Percentiles rank a stretch among this genome's conserved stretches.
Conservation (phyloP, 2,888 invertebrate genomes). For the Lypha dubia region DNA sequence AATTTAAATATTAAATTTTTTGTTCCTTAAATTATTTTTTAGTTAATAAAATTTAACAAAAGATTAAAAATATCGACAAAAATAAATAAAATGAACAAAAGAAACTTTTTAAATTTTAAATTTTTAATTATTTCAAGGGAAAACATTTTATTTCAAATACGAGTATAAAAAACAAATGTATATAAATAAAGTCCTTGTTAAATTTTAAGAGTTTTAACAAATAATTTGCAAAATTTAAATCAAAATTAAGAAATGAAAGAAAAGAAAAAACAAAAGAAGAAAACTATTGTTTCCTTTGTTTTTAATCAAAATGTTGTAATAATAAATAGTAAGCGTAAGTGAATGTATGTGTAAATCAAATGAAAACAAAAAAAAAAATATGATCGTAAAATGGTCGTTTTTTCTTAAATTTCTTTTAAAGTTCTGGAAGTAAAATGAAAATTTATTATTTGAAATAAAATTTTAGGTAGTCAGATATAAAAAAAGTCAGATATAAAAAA, state of each 20-base stretch:
- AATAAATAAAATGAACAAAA: slow-evolving; percentile 65
- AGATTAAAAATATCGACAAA: no score
- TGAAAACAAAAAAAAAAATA: no score
- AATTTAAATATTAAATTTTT: slow-evolving; percentile 53
- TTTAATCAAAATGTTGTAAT: slow-evolving; percentile 58
- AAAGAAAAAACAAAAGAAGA: no score
- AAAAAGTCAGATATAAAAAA: no score
- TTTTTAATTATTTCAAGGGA: slow-evolving; percentile 22
- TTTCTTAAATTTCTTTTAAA: slow-evolving; percentile 21
- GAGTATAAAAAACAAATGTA: slow-evolving; percentile 57
- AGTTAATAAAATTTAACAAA: slow-evolving; percentile 55
- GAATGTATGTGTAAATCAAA: slow-evolving; percentile 46
- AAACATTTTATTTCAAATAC: background rate
- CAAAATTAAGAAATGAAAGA: background rate
- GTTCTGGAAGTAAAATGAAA: slow-evolving; percentile 13
- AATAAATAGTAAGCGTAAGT: slow-evolving; percentile 54
- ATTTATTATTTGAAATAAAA: slow-evolving; percentile 47
- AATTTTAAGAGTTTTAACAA: slow-evolving; percentile 70
- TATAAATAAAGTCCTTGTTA: slow-evolving; percentile 71
- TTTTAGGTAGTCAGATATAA: slow-evolving; percentile 68
- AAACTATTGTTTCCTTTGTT: slow-evolving; percentile 46
- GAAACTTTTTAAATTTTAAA: slow-evolving; percentile 55
- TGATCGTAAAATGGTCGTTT: slow-evolving; percentile 35
- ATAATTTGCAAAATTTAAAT: slow-evolving; percentile 16
- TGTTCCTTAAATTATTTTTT: slow-evolving; percentile 67